Percentiles rank a stretch among this genome's conserved stretches.
Evolutionary conservation across 2,888 invertebrate species (phyloP).

Genomic region (Amphipoea lucens): DNA sequence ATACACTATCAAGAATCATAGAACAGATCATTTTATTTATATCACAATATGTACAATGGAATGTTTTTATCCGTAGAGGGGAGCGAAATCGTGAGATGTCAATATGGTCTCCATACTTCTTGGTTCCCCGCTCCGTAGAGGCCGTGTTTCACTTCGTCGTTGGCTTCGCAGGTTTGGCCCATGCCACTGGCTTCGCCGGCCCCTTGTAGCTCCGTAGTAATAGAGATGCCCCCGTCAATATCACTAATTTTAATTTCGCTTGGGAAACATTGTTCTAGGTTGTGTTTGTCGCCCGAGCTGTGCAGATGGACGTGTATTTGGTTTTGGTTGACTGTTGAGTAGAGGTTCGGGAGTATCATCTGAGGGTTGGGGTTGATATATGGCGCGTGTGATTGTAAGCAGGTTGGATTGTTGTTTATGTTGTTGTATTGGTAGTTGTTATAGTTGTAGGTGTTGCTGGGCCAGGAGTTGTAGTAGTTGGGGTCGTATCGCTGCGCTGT

Average conservation of each 20-base stretch:
- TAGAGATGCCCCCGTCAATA: conserved; percentile 90
- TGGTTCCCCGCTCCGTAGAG: conserved; percentile 82
- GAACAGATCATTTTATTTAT: conserved; percentile 72
- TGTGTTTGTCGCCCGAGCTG: conserved; percentile 91
- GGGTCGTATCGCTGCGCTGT: conserved; percentile 87
- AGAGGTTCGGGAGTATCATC: conserved; percentile 94
- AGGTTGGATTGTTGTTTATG: conserved; percentile 88
- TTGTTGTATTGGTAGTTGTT: conserved; percentile 94
- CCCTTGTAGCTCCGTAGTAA: conserved; percentile 87
- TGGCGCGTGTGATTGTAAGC: conserved; percentile 89
- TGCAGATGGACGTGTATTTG: conserved; percentile 96
- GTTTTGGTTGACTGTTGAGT: conserved; percentile 96
- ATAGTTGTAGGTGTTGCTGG: conserved; percentile 92
- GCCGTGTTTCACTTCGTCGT: conserved; percentile 89
- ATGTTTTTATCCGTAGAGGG: conserved; percentile 73
- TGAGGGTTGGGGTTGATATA: conserved; percentile 91
- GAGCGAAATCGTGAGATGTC: conserved; percentile 76
- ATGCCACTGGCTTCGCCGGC: conserved; percentile 86
- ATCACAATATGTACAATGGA: conserved; percentile 89
- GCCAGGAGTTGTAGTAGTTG: conserved; percentile 91
- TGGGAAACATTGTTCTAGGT: conserved; percentile 92
- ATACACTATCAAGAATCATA: conserved; percentile 58
- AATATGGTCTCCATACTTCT: conserved; percentile 95
- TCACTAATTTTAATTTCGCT: conserved; percentile 91
- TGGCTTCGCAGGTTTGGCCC: conserved; percentile 88